Base-by-base conservation (phyloP, 2,888 invertebrate species). In the Hydraecia micacea region DNA sequence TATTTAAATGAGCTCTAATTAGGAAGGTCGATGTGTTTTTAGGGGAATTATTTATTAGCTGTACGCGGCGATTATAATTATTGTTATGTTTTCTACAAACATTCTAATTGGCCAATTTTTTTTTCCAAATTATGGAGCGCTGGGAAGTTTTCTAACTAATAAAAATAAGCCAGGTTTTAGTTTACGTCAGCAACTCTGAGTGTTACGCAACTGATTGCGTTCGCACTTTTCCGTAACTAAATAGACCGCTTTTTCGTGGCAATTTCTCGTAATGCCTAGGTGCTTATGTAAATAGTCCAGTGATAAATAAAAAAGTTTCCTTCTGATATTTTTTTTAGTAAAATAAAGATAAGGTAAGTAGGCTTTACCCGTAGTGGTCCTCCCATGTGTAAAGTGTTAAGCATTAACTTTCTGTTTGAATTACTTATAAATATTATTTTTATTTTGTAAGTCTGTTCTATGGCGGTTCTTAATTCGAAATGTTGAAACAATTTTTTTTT, bases 1-100 rank as follows among this genome's bases (percentile, higher is more conserved):
- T 93, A 92, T 93, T 93, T 91, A 92, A 93, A 93, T 93, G 90
- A 86, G 80, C 52, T 79, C 87, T 91, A 93, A 93, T 93, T 93
- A 93, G 89, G 88, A 85, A 71, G 88, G 83, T 74, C 86, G 86
- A 89, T 90, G 89, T 90, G 86, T 90, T 89, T 89, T 86, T 80
- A 75, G 66, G 75, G 71, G 80, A 86, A 86, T 85, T 83, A 86
- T 88, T 89, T 86, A 88, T 91, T 83, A 79, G 42, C 62, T 84
- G 78, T 78, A 86, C 84, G 84, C 21, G 68, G 67, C 36, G 13
- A 81, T 84, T 79, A 67, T 80, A 75, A 73, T 70, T 68, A 74
- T 68, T 75, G 49, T 78, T 80, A 75, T 60, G 58, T 78, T 87
- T 88, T 83, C 79, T 80, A 65, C 74, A 36, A 65, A 73, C 67